These are phyloP conservation scores for Geotrypetes seraphini DNA, from an alignment of 2,797 vertebrate genomes.

Conservation along the genomic window DNA sequence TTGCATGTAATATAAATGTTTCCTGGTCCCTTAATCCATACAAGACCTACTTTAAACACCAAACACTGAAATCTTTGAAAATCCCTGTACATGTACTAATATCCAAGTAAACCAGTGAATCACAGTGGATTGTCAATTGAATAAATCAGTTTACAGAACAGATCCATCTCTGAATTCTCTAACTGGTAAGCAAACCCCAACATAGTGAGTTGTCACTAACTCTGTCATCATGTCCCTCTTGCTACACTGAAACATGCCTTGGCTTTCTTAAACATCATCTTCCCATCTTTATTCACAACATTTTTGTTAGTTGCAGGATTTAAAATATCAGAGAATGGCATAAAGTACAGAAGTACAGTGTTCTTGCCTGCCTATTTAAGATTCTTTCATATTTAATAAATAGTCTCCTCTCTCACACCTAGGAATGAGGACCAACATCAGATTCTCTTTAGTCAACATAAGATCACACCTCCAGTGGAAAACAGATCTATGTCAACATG, in stretches of 20 bases:
- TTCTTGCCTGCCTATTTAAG: slow-evolving; percentile 23
- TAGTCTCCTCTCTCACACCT: slow-evolving; percentile 13
- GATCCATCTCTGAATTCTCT: slow-evolving; percentile 23
- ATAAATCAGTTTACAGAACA: slow-evolving; percentile 37
- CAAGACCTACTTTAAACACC: slow-evolving; percentile 24
- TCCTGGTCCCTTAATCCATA: slow-evolving; percentile 39
- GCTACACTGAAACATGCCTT: slow-evolving; percentile 9
- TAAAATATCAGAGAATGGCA: slow-evolving; percentile 9
- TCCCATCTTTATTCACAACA: slow-evolving; percentile 19
- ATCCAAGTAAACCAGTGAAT: slow-evolving; percentile 50
- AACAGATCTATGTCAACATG: no score
- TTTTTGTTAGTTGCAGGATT: slow-evolving; percentile 4
- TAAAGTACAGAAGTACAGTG: slow-evolving; percentile 9
- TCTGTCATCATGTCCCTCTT: slow-evolving; percentile 23
- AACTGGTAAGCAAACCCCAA: slow-evolving; percentile 19
- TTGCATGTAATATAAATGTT: slow-evolving; percentile 35
- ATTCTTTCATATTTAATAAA: slow-evolving; percentile 18
- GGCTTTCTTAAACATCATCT: slow-evolving; percentile 16
- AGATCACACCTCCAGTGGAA: no score
- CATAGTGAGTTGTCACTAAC: slow-evolving; percentile 6
- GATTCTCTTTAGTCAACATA: slow-evolving; percentile 13
- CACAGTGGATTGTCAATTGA: slow-evolving; percentile 50
- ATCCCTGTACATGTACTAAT: slow-evolving; percentile 38
- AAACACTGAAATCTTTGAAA: slow-evolving; percentile 35
- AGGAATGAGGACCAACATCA: slow-evolving; percentile 5